Percentiles rank a stretch among this genome's conserved stretches.
These are phyloP conservation scores for Pteruthius melanotis DNA, from an alignment of 2,113 vertebrate genomes.

Conservation along the genomic window DNA sequence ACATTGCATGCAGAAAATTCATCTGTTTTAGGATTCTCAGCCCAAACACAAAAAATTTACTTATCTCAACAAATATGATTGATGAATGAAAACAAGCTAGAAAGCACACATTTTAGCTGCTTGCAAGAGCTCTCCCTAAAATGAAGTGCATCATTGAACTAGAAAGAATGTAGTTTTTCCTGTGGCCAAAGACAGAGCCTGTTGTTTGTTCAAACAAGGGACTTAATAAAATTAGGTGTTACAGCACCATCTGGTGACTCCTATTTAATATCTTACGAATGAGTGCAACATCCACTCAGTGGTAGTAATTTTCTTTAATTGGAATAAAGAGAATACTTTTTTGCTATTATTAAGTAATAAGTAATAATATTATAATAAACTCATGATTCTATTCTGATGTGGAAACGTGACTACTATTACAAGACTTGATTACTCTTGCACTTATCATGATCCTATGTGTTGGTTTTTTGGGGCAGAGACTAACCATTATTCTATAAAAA, in stretches of 20 bases:
- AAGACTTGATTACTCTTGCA: background rate
- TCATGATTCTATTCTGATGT: background rate
- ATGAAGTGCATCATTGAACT: background rate
- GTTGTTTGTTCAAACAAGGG: conserved; percentile 43
- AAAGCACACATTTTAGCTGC: background rate
- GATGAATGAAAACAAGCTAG: background rate
- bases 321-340: background rate
- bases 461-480: background rate
- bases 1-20: background rate
- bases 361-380: background rate
- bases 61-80: background rate
- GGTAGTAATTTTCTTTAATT: background rate
- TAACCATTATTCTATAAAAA: background rate
- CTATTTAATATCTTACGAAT: conserved; percentile 39
- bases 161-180: background rate
- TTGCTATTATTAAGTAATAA: background rate
- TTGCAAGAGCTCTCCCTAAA: background rate
- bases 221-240: conserved; percentile 58
- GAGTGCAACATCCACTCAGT: background rate
- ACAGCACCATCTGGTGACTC: conserved; percentile 66
- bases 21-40: conserved; percentile 12
- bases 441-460: background rate
- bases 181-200: background rate
- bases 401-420: background rate
- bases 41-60: background rate